Percentiles rank a stretch among this genome's conserved stretches.
phyloP scores from a whole-genome alignment of 2,888 invertebrate species.

The Drosophila hamatofila region DNA sequence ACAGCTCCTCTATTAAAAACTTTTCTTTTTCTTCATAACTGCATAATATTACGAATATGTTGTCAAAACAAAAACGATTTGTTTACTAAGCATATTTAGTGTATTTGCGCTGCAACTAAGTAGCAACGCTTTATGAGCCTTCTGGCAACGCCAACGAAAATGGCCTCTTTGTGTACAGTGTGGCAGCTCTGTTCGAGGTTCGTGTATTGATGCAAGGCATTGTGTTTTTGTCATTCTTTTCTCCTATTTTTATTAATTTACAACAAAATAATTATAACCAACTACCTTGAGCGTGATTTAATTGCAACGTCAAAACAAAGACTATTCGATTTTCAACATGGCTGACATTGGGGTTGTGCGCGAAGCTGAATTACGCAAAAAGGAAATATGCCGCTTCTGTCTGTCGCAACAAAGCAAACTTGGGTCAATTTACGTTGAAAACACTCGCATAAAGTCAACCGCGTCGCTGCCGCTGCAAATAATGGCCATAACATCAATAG shows the following conservation, averaged over 20 bases:
- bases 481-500: constrained; percentile 91
- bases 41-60: background rate
- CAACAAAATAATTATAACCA: constrained; percentile 21
- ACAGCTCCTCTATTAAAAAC: background rate
- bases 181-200: constrained; percentile 49
- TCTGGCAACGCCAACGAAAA: constrained; percentile 38
- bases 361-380: constrained; percentile 86
- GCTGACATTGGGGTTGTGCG: constrained; percentile 40
- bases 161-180: background rate
- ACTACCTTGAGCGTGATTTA: constrained; percentile 5
- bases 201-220: constrained; percentile 57
- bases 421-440: constrained; percentile 88
- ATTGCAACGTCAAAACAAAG: background rate
- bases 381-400: constrained; percentile 91
- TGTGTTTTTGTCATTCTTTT: constrained; percentile 41
- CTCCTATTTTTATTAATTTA: constrained; percentile 14
- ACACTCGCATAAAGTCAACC: constrained; percentile 87
- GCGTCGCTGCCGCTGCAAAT: constrained; percentile 90
- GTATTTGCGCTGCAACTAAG: background rate
- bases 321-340: constrained; percentile 37
- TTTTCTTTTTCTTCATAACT: background rate
- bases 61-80: constrained; percentile 1
- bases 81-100: constrained; percentile 9
- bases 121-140: background rate
- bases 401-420: constrained; percentile 88